These are phyloP conservation scores for Lumbricus terrestris DNA, from an alignment of 2,888 invertebrate species.

Conservation along the genomic window DNA sequence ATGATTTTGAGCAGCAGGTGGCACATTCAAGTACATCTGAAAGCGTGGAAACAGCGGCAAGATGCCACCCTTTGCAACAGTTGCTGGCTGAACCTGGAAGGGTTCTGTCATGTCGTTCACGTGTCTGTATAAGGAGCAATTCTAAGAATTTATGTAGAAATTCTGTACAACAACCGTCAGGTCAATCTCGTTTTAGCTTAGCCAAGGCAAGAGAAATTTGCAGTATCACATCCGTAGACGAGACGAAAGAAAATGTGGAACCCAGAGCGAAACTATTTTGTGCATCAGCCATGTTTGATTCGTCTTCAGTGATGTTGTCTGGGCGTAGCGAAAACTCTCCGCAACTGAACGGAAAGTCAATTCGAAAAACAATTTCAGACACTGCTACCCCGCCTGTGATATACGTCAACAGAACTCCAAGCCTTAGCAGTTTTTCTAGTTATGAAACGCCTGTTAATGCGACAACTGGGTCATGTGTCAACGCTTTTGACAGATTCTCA, in stretches of 20 bases:
- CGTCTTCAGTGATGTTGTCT: not conserved
- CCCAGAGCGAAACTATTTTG: not conserved
- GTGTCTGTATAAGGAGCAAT: not conserved
- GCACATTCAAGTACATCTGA: not conserved
- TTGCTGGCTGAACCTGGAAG: not conserved
- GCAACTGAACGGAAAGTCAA: not conserved
- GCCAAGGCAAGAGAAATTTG: not conserved
- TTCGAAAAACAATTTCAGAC: not conserved
- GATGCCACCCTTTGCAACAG: not conserved
- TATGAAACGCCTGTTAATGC: not conserved
- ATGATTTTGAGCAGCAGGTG: not conserved
- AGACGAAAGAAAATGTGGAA: not conserved
- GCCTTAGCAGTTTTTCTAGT: not conserved
- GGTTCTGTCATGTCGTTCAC: not conserved
- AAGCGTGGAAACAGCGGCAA: not conserved
- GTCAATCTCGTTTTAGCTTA: not conserved
- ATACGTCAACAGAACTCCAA: not conserved
- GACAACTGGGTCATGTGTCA: too few relatives aligned
- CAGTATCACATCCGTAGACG: not conserved
- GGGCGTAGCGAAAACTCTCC: not conserved
- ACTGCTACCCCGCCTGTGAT: not conserved
- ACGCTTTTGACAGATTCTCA: not conserved
- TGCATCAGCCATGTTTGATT: not conserved
- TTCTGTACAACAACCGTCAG: not conserved
- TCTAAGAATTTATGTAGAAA: not conserved